phyloP scores from a whole-genome alignment of 2,113 vertebrate genomes.

The Ranitomeya imitator region DNA sequence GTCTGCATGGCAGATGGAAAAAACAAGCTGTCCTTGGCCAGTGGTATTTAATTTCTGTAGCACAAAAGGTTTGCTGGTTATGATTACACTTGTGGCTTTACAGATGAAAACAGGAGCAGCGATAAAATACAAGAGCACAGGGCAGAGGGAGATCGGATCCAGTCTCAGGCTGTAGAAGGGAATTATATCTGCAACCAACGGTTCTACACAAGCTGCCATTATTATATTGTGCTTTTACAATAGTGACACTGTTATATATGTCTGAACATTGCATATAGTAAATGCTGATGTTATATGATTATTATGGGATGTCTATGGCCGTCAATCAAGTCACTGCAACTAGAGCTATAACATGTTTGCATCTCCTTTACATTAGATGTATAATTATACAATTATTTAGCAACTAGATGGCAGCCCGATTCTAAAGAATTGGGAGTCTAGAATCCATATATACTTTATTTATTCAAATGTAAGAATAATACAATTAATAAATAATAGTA shows the following conservation, averaged over 20 bases:
- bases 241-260: background rate
- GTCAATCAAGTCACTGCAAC: too few relatives aligned
- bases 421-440: too few relatives aligned
- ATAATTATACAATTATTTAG: too few relatives aligned
- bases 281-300: too few relatives aligned
- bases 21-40: conserved; percentile 31
- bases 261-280: background rate
- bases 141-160: background rate
- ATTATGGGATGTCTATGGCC: too few relatives aligned
- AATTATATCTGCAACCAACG: background rate
- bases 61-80: conserved; percentile 38
- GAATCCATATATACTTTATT: too few relatives aligned
- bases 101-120: conserved; percentile 16
- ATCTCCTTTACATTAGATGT: too few relatives aligned
- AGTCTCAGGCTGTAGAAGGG: background rate
- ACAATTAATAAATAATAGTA: too few relatives aligned
- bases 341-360: too few relatives aligned
- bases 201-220: background rate
- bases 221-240: background rate
- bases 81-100: conserved; percentile 24
- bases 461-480: too few relatives aligned
- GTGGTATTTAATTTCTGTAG: conserved; percentile 34
- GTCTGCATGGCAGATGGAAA: conserved; percentile 41
- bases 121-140: background rate
- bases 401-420: too few relatives aligned